Percentiles rank a stretch among this genome's conserved stretches.
phyloP scores from a whole-genome alignment of 2,113 vertebrate species.

The Malurus melanocephalus region DNA sequence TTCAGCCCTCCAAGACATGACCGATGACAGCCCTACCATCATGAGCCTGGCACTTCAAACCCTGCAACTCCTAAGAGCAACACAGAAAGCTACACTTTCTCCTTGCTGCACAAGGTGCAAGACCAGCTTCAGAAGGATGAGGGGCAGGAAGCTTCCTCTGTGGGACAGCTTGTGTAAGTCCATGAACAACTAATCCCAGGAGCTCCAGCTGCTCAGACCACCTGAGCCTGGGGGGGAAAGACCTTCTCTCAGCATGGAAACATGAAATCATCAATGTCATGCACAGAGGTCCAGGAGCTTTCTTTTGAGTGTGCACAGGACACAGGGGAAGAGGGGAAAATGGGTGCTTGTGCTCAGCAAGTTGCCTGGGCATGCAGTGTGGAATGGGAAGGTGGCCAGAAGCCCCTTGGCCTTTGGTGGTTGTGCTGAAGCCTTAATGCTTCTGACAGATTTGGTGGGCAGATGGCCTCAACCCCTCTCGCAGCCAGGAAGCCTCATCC shows the following conservation, averaged over 20 bases:
- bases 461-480: not conserved
- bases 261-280: not conserved
- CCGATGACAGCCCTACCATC: not conserved
- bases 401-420: not conserved
- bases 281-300: not conserved
- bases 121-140: not conserved
- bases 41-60: not conserved
- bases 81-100: not conserved
- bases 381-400: not conserved
- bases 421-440: not conserved
- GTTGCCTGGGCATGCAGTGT: accelerated
- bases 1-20: not conserved
- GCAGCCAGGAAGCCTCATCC: accelerated
- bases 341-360: not conserved
- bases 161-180: not conserved
- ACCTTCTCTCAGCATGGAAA: not conserved
- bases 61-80: not conserved
- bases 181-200: not conserved
- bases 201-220: not conserved
- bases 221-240: not conserved
- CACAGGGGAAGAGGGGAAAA: accelerated
- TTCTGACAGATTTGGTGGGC: accelerated
- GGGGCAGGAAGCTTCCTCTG: not conserved
- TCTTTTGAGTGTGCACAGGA: accelerated
- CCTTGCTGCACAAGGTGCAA: not conserved